Conservation (phyloP, 2,888 invertebrate species). For the Pasiphila rectangulata region DNA sequence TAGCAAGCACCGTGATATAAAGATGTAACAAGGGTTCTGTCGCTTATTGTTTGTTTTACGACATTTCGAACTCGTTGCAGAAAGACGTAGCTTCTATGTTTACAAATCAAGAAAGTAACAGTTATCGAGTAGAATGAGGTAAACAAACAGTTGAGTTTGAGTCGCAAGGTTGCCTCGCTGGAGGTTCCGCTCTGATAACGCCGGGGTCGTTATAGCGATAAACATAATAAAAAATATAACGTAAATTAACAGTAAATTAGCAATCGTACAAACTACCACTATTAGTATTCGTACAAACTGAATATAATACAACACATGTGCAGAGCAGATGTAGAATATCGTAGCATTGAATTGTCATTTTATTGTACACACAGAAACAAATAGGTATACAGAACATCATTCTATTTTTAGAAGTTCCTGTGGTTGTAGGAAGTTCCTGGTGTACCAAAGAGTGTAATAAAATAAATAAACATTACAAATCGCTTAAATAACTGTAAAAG, state of each 20-base stretch:
- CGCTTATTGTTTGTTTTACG: too few relatives aligned
- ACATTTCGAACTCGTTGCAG: too few relatives aligned
- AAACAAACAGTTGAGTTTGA: slow-evolving; percentile 24
- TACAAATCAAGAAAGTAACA: not conserved
- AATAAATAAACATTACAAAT: too few relatives aligned
- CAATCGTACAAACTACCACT: too few relatives aligned
- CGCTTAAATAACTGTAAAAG: not conserved
- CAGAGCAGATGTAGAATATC: not conserved
- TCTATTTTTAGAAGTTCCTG: too few relatives aligned
- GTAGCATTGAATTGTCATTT: too few relatives aligned
- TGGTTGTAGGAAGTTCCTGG: too few relatives aligned
- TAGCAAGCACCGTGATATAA: too few relatives aligned
- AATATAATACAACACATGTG: not conserved
- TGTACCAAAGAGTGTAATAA: not conserved
- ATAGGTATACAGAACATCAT: too few relatives aligned
- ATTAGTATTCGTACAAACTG: too few relatives aligned
- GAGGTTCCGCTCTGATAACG: slow-evolving; percentile 55
- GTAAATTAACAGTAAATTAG: slow-evolving; percentile 21
- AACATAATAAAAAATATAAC: slow-evolving; percentile 30
- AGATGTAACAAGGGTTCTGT: too few relatives aligned
- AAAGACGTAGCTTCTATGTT: not conserved
- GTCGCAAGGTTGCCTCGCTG: slow-evolving; percentile 39
- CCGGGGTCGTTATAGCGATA: slow-evolving; percentile 41
- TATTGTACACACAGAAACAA: too few relatives aligned
- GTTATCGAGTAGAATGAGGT: slow-evolving; percentile 21